Evolutionary conservation across 2,113 vertebrate genomes (phyloP).

Genomic region (Polypterus bichir): DNA sequence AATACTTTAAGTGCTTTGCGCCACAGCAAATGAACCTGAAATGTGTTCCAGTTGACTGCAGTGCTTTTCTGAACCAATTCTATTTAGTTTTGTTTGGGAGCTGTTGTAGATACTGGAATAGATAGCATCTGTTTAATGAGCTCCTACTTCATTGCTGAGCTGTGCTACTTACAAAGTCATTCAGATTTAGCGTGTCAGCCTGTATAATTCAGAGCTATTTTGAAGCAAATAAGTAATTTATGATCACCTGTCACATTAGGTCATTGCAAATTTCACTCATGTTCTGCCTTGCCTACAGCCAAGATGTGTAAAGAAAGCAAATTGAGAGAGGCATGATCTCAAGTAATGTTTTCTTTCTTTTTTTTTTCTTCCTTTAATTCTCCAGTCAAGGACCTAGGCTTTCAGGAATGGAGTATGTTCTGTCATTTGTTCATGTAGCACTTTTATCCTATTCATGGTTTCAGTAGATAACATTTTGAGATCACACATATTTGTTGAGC

Average conservation of each 20-base stretch:
- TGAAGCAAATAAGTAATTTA: conserved; percentile 4
- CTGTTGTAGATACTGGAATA: neutral
- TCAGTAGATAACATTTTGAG: neutral
- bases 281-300: conserved; percentile 3
- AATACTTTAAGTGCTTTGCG: neutral
- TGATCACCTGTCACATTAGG: conserved; percentile 6
- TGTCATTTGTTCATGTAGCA: neutral
- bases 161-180: neutral
- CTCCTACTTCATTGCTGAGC: conserved; percentile 4
- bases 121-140: conserved; percentile 7
- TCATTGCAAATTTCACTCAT: conserved; percentile 7
- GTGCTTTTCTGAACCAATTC: neutral
- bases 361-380: neutral
- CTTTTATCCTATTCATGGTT: conserved; percentile 3
- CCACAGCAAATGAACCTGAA: conserved; percentile 1
- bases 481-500: neutral
- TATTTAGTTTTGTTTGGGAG: neutral
- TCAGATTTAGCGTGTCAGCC: neutral
- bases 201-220: neutral
- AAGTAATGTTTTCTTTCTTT: neutral
- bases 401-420: neutral
- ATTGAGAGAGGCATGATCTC: neutral
- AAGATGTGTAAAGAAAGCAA: conserved; percentile 3
- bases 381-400: neutral
- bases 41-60: neutral